Evolutionary conservation across 2,888 invertebrate genomes (phyloP), one percentile per base, ranked within the genome.

Genomic region (Heteropelma amictum): DNA sequence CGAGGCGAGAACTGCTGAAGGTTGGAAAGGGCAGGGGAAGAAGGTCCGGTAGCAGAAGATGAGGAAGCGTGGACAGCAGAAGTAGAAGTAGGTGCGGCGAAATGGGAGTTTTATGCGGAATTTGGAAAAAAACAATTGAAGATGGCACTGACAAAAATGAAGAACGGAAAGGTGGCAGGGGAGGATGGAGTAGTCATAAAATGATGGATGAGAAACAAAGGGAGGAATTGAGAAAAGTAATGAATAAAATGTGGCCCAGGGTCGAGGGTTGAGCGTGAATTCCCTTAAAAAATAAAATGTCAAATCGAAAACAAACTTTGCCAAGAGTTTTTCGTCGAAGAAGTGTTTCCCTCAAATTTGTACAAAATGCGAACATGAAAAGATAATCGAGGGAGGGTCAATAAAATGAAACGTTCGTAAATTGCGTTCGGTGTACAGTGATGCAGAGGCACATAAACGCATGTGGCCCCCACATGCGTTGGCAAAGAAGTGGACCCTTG

Each of bases 391-490:
- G 38, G n/a, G 51, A 14, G 38, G 35, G 51, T 21, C 54, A 54
- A 35, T 54, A 58, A 53, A 53, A 53, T 35, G 63, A 21, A 53
- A 51, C 33, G 23, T 28, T 17, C 28, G 63, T 64, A 28, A 45
- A 58, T 53, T 53, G 69, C 64, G 58, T 61, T 64, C 64, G 38
- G 14, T 23, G 28, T 47, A 60, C 42, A 47, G 23, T 30, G 61
- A 33, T 26, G 17, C n/a, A n/a, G 64, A 61, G 45, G 33, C 42
- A 30, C 12, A 28, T 75, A 74, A 78, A 69, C 80, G 83, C 84
- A 85, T 83, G 83, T 85, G 86, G 83, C 76, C 78, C 81, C 68
- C 85, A 85, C 83, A 86, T 86, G 85, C 80, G 49, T 54, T 40
- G 72, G 47, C 71, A 58, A 51, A 67, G 54, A 70, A 68, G 72